phyloP scores from a whole-genome alignment of 2,797 vertebrate species.

The Steatocranus sp. region DNA sequence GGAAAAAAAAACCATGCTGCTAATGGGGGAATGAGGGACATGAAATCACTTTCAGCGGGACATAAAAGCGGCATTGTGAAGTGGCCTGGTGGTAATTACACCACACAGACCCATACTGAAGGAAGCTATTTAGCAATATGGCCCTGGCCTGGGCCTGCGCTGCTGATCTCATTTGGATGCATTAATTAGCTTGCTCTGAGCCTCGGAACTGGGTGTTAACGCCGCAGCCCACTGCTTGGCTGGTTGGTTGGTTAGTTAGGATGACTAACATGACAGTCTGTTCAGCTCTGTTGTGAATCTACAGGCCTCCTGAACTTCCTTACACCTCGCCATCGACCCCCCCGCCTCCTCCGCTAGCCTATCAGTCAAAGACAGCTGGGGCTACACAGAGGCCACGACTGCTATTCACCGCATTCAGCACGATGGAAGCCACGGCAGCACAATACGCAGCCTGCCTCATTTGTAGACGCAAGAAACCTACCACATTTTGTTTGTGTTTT shows the following conservation, averaged over 20 bases:
- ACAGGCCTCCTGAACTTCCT: conserved; percentile 60
- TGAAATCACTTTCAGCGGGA: conserved; percentile 92
- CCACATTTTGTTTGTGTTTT: conserved; percentile 20
- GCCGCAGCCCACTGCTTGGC: conserved; percentile 54
- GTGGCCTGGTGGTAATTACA: conserved; percentile 63
- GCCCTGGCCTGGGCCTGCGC: conserved; percentile 82
- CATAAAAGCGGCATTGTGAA: conserved; percentile 87
- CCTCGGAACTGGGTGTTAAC: conserved; percentile 56
- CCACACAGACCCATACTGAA: conserved; percentile 74
- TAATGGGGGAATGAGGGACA: conserved; percentile 72
- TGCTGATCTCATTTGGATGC: conserved; percentile 96
- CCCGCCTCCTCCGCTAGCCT: conserved; percentile 11
- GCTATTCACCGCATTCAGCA: conserved; percentile 65
- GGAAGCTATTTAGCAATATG: conserved; percentile 86
- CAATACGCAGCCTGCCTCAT: conserved; percentile 35
- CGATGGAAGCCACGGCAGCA: conserved; percentile 26
- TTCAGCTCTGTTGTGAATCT: conserved; percentile 54
- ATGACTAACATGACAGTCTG: conserved; percentile 66
- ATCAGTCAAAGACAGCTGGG: conserved; percentile 73
- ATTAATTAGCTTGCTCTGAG: conserved; percentile 89
- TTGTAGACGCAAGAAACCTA: conserved; percentile 2
- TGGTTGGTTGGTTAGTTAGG: conserved; percentile 46
- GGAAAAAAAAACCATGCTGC: conserved; percentile 32
- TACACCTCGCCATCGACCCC: conserved; percentile 17
- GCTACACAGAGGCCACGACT: conserved; percentile 61